Evolutionary conservation across 1,140 invertebrate species (phyloP).

Genomic region (Saxidomus purpurata): DNA sequence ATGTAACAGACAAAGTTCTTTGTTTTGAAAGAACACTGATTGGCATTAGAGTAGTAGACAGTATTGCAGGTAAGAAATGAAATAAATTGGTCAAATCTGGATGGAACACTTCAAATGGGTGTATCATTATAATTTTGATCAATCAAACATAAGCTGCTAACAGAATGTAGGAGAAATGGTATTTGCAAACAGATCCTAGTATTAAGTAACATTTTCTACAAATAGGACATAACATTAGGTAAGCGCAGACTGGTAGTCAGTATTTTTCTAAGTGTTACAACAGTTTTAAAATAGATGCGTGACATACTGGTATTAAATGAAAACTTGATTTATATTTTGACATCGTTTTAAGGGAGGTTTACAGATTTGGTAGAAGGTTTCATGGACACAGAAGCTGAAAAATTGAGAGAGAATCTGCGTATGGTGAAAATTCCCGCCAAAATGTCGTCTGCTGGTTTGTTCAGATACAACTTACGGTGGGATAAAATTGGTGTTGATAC

Average conservation of each 20-base stretch:
- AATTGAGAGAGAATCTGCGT: slow-evolving; percentile 48
- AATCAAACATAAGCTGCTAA: not conserved
- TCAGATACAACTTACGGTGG: slow-evolving; percentile 47
- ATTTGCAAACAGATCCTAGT: too few relatives aligned
- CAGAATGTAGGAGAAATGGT: not conserved
- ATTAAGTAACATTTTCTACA: too few relatives aligned
- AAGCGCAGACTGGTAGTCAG: too few relatives aligned
- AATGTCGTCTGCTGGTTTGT: not conserved
- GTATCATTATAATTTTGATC: too few relatives aligned
- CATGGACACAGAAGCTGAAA: slow-evolving; percentile 45
- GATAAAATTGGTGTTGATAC: slow-evolving; percentile 11
- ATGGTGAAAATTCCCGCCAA: slow-evolving; percentile 31
- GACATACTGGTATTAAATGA: too few relatives aligned
- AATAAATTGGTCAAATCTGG: too few relatives aligned
- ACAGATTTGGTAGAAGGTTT: slow-evolving; percentile 37
- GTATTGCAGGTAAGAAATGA: slow-evolving; percentile 41
- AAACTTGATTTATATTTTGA: too few relatives aligned
- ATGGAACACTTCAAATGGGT: too few relatives aligned
- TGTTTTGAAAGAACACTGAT: slow-evolving; percentile 74
- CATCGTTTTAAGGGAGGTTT: slow-evolving; percentile 26
- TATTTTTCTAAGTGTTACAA: too few relatives aligned
- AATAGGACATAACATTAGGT: too few relatives aligned
- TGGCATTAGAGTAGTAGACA: slow-evolving; percentile 65
- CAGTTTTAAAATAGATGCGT: too few relatives aligned
- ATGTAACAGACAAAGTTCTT: slow-evolving; percentile 60